Evolutionary conservation across 2,113 vertebrate genomes (phyloP).

Genomic region (Ivindomyrus marchei): DNA sequence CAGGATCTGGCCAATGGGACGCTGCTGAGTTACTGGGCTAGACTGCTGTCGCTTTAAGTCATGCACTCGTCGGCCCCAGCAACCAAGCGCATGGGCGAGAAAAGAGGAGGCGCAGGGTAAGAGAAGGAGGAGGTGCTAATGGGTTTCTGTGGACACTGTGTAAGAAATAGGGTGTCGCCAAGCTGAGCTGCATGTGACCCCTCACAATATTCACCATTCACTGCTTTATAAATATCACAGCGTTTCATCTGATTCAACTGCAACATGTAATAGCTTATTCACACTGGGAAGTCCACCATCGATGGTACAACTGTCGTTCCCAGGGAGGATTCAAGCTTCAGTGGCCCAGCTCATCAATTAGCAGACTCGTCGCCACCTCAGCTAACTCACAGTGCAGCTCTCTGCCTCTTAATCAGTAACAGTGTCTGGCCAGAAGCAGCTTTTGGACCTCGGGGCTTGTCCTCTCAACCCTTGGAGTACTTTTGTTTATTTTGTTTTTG

Average conservation of each 20-base stretch:
- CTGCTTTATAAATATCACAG: background rate
- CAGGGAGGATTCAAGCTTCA: background rate
- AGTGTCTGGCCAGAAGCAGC: background rate
- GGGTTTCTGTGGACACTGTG: background rate
- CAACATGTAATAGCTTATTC: background rate
- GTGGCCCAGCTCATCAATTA: background rate
- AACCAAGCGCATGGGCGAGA: background rate
- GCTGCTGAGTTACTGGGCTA: background rate
- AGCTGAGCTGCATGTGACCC: background rate
- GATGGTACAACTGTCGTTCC: background rate
- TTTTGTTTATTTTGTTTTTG: background rate
- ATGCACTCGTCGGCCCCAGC: background rate
- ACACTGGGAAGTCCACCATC: background rate
- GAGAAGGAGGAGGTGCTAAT: background rate
- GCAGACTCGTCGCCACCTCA: background rate
- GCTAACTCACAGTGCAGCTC: background rate
- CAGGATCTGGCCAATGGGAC: background rate
- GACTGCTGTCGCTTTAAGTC: background rate
- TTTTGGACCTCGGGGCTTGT: background rate
- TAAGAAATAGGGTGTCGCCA: background rate
- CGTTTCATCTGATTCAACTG: background rate
- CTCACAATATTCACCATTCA: background rate
- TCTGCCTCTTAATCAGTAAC: background rate
- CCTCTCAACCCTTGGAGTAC: background rate
- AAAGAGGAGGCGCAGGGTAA: background rate